Percentiles rank a stretch among this genome's conserved stretches.
Conservation (phyloP, 2,113 vertebrate species). For the Pleuronectes platessa region DNA sequence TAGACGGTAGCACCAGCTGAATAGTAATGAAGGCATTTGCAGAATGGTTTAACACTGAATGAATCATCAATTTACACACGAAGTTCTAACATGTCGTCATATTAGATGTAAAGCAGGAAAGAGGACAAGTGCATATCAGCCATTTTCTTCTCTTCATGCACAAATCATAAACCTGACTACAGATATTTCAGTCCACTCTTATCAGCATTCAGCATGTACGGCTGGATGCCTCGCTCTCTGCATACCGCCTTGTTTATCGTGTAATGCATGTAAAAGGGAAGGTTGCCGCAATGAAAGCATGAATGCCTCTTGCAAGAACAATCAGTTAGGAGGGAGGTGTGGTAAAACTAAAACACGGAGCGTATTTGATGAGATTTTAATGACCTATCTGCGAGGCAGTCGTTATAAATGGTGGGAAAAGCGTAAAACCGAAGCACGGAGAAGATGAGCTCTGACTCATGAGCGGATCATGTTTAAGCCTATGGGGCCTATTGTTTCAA, state of each 20-base stretch:
- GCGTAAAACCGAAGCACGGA: background rate
- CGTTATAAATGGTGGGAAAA: conserved; percentile 14
- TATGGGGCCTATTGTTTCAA: conserved; percentile 17
- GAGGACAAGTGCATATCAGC: background rate
- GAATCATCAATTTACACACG: conserved; percentile 16
- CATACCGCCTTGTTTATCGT: conserved; percentile 6
- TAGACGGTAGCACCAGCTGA: background rate
- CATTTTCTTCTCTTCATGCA: conserved; percentile 17
- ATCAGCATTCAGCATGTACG: conserved; percentile 27
- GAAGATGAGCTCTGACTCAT: background rate
- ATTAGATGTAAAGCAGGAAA: conserved; percentile 1
- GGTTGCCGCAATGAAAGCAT: background rate
- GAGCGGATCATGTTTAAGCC: conserved; percentile 11
- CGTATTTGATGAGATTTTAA: too few relatives aligned
- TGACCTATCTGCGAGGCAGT: background rate
- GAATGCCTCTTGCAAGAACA: background rate
- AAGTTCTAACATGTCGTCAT: conserved; percentile 4
- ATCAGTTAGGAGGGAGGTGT: background rate
- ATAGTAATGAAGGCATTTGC: conserved; percentile 2
- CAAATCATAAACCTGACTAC: conserved; percentile 24
- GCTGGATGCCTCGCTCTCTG: conserved; percentile 7
- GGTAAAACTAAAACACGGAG: background rate
- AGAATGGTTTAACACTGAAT: conserved; percentile 15
- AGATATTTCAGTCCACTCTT: conserved; percentile 31
- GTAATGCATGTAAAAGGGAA: background rate